Evolutionary conservation across 2,888 invertebrate species (phyloP).

Genomic region (Cyrtodaria siliqua): DNA sequence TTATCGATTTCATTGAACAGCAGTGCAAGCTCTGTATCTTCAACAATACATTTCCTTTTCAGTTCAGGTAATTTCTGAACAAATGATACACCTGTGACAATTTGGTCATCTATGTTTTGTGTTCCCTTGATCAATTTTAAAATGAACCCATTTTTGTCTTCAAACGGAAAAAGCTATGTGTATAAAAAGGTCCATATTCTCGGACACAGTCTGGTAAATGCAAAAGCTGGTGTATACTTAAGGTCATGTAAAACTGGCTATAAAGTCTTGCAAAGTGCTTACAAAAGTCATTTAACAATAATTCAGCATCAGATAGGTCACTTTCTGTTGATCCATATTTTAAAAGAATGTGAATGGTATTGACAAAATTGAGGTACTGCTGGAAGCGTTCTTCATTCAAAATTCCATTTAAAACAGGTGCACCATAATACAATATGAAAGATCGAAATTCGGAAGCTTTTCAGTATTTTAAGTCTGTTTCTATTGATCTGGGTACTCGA

Average conservation of each 20-base stretch:
- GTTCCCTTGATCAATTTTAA: conserved; percentile 52
- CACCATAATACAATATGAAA: conserved; percentile 31
- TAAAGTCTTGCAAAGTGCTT: conserved; percentile 3
- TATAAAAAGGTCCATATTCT: conserved; percentile 49
- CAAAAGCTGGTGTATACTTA: conserved; percentile 55
- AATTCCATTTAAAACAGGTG: conserved; percentile 17
- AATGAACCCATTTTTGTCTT: conserved; percentile 51
- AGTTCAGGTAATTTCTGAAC: conserved; percentile 54
- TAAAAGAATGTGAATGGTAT: conserved; percentile 25
- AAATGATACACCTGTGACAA: conserved; percentile 52
- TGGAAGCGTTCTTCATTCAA: conserved; percentile 17
- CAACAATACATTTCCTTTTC: conserved; percentile 25
- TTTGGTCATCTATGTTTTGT: conserved; percentile 52
- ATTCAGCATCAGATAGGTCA: conserved; percentile 12
- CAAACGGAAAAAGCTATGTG: conserved; percentile 47
- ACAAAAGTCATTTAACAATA: conserved; percentile 24
- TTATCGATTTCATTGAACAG: conserved; percentile 35
- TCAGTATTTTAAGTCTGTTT: conserved; percentile 35
- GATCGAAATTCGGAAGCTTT: conserved; percentile 41
- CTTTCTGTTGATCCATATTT: conserved; percentile 14
- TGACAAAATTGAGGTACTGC: conserved; percentile 32
- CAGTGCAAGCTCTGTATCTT: conserved; percentile 23
- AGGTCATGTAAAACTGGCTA: conserved; percentile 31
- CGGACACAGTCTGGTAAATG: conserved; percentile 52
- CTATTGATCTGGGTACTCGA: conserved; percentile 31